Percentiles rank a stretch among this genome's conserved stretches.
Conservation (phyloP, 2,113 vertebrate species). For the Loxodonta africana region DNA sequence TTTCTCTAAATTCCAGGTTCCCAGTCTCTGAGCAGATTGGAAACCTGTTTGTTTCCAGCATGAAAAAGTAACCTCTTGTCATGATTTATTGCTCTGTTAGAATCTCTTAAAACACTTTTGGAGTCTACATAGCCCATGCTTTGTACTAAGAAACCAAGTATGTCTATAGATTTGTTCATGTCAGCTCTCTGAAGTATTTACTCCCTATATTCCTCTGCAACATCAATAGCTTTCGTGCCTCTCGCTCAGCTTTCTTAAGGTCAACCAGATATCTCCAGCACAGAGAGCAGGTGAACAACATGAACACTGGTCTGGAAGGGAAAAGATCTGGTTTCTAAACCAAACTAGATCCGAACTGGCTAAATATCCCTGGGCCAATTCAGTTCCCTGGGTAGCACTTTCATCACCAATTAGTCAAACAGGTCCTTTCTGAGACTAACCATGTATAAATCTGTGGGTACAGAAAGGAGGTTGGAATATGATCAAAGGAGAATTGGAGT, state of each 20-base stretch:
- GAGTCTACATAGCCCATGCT: not conserved
- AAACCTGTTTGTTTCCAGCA: not conserved
- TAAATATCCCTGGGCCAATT: not conserved
- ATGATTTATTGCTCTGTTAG: not conserved
- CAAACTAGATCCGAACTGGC: not conserved
- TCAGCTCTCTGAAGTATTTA: not conserved
- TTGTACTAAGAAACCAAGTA: not conserved
- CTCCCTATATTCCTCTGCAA: not conserved
- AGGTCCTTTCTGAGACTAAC: not conserved
- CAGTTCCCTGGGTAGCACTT: not conserved
- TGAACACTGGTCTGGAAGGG: not conserved
- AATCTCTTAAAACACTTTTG: not conserved
- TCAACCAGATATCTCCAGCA: not conserved
- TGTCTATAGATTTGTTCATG: not conserved
- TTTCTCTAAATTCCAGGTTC: not conserved
- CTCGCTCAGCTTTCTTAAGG: not conserved
- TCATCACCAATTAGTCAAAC: not conserved
- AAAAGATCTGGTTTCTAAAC: not conserved
- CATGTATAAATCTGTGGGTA: not conserved
- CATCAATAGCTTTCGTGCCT: not conserved
- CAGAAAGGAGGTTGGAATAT: not conserved
- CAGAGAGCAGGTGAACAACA: not conserved
- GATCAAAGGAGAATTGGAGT: not conserved
- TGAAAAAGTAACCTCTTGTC: not conserved
- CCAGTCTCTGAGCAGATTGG: not conserved